These are phyloP conservation scores for fruit fly (Drosophila melanogaster) DNA, from an alignment of 1,140 invertebrate species.

Conservation along the genomic window DNA sequence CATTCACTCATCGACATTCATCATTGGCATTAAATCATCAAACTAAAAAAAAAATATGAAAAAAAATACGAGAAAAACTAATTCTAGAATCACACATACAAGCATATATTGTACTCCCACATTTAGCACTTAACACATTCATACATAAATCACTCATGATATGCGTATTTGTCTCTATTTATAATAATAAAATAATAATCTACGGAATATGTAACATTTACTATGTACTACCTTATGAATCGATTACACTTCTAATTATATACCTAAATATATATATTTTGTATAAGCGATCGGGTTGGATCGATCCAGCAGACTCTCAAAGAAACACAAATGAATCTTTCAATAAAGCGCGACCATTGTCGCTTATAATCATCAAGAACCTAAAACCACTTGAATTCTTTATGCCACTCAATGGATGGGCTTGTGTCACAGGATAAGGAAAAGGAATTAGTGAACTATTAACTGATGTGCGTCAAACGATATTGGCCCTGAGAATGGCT, in stretches of 20 bases:
- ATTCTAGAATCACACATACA: conserved; percentile 35
- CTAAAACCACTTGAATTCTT: conserved; percentile 7
- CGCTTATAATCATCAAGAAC: conserved; percentile 79
- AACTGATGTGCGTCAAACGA: conserved; percentile 20
- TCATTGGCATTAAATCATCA: conserved; percentile 49
- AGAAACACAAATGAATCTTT: conserved; percentile 67
- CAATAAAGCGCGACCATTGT: conserved; percentile 82
- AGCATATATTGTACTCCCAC: conserved; percentile 53
- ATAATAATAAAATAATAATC: conserved; percentile 62
- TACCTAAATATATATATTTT: conserved; percentile 73
- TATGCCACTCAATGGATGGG: conserved; percentile 23
- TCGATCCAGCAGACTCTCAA: conserved; percentile 57
- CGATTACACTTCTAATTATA: conserved; percentile 71
- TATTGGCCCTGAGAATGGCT: conserved; percentile 44
- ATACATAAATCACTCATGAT: conserved; percentile 58
- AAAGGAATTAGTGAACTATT: no score
- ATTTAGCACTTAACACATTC: conserved; percentile 56
- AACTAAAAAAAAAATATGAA: conserved; percentile 28
- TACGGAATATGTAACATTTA: conserved; percentile 69
- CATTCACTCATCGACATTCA: conserved; percentile 26
- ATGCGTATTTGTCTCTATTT: conserved; percentile 79
- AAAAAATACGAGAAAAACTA: conserved; percentile 22
- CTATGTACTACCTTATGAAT: conserved; percentile 73
- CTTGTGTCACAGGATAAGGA: no score
- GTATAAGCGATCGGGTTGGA: conserved; percentile 60